phyloP scores from a whole-genome alignment of 1,140 invertebrate genomes.

The Stenopsyche tienmushanensis region DNA sequence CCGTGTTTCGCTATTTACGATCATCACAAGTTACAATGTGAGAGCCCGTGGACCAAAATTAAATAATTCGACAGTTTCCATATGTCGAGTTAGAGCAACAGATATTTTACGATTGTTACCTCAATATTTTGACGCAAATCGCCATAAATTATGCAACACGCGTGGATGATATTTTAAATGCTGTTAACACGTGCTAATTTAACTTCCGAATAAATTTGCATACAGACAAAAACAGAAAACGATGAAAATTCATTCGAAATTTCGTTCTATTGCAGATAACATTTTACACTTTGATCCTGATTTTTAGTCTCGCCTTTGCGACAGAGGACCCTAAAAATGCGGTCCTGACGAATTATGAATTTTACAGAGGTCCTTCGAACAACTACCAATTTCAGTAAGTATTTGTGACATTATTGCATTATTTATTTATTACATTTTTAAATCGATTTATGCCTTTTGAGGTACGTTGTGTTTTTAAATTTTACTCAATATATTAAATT shows the following conservation, averaged over 20 bases:
- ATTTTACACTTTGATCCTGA: neutral
- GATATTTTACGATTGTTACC: neutral
- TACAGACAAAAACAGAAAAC: neutral
- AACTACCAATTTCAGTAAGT: constrained; percentile 34
- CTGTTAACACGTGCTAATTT: too few relatives aligned
- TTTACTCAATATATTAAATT: too few relatives aligned
- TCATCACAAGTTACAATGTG: too few relatives aligned
- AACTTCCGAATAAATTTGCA: neutral
- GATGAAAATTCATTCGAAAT: neutral
- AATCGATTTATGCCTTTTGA: too few relatives aligned
- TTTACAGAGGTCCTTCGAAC: constrained; percentile 23
- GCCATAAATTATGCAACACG: neutral
- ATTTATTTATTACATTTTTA: too few relatives aligned
- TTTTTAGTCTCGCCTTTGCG: neutral
- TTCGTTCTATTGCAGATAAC: neutral
- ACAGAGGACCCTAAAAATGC: constrained; percentile 25
- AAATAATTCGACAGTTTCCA: too few relatives aligned
- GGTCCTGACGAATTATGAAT: constrained; percentile 34
- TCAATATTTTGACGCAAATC: neutral
- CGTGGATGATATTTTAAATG: neutral
- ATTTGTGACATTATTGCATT: too few relatives aligned
- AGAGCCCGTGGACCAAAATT: too few relatives aligned
- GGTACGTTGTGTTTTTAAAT: too few relatives aligned
- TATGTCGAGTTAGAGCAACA: too few relatives aligned
- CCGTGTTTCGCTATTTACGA: too few relatives aligned